Percentiles rank a stretch among this genome's conserved stretches.
Conservation (phyloP, 1,140 invertebrate genomes). For the Aricia agestis region DNA sequence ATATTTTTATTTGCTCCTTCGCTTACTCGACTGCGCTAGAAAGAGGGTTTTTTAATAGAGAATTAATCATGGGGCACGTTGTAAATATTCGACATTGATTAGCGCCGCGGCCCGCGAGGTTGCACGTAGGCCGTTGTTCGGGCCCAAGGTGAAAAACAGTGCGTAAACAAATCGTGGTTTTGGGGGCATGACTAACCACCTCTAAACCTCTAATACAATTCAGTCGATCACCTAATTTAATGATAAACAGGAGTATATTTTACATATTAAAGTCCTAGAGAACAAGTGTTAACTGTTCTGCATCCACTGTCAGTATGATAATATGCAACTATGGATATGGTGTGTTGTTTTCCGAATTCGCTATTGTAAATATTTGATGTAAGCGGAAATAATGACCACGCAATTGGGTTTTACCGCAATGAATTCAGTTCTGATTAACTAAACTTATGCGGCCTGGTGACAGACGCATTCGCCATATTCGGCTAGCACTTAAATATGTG, state of each 20-base stretch:
- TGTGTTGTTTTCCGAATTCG: too few species aligned
- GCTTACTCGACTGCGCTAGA: neutral
- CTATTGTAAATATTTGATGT: too few species aligned
- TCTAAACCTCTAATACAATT: neutral
- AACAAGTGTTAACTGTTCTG: too few species aligned
- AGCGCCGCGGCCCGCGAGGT: constrained; percentile 50
- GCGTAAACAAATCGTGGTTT: constrained; percentile 46
- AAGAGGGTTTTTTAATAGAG: neutral
- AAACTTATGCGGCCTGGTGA: neutral
- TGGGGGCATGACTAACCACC: constrained; percentile 59
- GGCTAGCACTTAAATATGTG: neutral
- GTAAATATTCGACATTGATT: constrained; percentile 25
- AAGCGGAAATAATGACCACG: neutral
- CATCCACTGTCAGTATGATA: too few species aligned
- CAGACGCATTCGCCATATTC: neutral
- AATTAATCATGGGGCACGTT: constrained; percentile 43
- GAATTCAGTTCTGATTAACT: neutral
- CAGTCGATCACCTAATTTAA: neutral
- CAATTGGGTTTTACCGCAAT: neutral
- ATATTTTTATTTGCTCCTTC: neutral
- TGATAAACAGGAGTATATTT: neutral
- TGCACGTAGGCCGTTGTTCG: constrained; percentile 59
- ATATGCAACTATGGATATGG: too few species aligned
- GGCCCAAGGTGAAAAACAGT: constrained; percentile 54
- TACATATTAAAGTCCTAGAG: too few species aligned